Evolutionary conservation across 2,113 vertebrate genomes (phyloP), one percentile per base, ranked within the genome.

Genomic region (Danionella cerebrum): DNA sequence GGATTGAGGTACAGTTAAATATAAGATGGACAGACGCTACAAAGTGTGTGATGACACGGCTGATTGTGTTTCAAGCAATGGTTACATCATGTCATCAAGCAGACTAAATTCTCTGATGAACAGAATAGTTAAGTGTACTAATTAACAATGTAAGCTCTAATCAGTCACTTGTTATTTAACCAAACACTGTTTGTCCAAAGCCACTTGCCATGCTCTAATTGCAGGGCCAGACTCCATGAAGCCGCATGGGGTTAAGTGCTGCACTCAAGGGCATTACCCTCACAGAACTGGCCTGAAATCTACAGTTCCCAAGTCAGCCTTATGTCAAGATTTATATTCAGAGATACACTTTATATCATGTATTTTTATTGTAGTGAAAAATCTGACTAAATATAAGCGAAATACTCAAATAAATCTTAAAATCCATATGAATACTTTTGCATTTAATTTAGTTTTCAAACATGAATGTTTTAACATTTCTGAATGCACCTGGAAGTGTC

Each of bases 401-500:
- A n/a, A n/a, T n/a, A n/a, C n/a, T n/a, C n/a, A n/a, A n/a, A n/a
- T n/a, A n/a, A n/a, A n/a, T n/a, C n/a, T n/a, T n/a, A n/a, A n/a
- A n/a, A n/a, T n/a, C n/a, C n/a, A n/a, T n/a, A n/a, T n/a, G n/a
- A n/a, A n/a, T n/a, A n/a, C n/a, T n/a, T n/a, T n/a, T n/a, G n/a
- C n/a, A 18, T 24, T 45, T 50, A 58, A 69, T 69, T 29, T 48
- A 25, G 53, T 70, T 60, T 66, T 70, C 29, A 24, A 50, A 18
- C 41, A 12, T 62, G 47, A 66, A 60, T 62, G 38, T 70, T 66
- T 74, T 66, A 48, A 31, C 72, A 67, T 68, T n/a, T n/a, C 33
- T 45, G 50, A 73, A 57, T 36, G 57, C 50, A 57, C 65, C 72
- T 67, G 38, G 47, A 54, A 58, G 72, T 74, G 72, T 60, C 70